phyloP scores from a whole-genome alignment of 2,797 vertebrate genomes.

The Macrochelys suwanniensis region DNA sequence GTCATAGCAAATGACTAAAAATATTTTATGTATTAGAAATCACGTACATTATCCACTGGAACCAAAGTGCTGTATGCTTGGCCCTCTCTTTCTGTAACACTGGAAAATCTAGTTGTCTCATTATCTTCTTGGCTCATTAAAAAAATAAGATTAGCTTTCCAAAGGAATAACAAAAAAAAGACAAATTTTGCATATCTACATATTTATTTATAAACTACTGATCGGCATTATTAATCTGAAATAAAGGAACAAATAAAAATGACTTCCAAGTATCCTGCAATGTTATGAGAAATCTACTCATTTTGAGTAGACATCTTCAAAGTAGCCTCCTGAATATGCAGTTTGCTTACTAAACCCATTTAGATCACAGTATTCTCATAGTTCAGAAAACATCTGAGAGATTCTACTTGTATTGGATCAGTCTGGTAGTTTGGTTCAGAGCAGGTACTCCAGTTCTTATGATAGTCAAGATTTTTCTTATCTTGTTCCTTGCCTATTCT shows the following conservation, averaged over 20 bases:
- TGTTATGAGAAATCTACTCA: background rate
- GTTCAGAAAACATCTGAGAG: background rate
- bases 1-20: background rate
- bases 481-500: background rate
- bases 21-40: background rate
- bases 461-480: background rate
- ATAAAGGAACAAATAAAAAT: background rate
- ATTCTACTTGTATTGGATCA: background rate
- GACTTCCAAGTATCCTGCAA: background rate
- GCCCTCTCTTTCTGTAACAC: background rate
- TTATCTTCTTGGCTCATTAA: background rate
- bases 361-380: background rate
- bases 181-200: accelerated
- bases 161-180: background rate
- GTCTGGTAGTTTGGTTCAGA: background rate
- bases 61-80: background rate
- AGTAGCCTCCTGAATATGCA: background rate
- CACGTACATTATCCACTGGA: background rate
- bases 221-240: background rate
- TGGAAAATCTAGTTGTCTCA: background rate
- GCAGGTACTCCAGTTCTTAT: background rate
- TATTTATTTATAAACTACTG: background rate
- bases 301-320: background rate
- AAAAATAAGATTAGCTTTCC: background rate
- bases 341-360: background rate